Evolutionary conservation across 2,888 invertebrate species (phyloP).

Genomic region (Pristionchus arcanus): DNA sequence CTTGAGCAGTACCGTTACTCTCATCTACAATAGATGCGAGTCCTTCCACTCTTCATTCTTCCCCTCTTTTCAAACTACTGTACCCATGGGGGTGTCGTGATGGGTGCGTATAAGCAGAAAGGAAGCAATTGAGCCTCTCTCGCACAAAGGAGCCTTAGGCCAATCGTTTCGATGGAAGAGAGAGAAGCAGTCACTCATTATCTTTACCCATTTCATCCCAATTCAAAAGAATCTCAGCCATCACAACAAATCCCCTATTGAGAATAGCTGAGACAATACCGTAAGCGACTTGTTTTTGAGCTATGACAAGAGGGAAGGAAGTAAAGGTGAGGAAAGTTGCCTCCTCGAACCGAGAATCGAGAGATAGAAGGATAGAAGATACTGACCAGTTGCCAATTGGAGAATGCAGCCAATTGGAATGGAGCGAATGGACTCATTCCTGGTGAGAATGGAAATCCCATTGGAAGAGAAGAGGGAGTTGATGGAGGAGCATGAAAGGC

Average conservation of each 20-base stretch:
- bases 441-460: conserved; percentile 16
- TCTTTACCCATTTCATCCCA: background rate
- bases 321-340: background rate
- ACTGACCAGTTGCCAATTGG: conserved; percentile 15
- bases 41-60: background rate
- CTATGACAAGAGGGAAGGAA: background rate
- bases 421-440: conserved; percentile 13
- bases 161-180: conserved; percentile 6
- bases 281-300: conserved; percentile 23
- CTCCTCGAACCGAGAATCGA: background rate
- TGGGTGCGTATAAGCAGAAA: conserved; percentile 23
- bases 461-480: conserved; percentile 16
- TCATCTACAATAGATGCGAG: conserved; percentile 12
- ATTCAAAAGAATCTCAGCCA: conserved; percentile 22
- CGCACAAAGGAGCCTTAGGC: conserved; percentile 4
- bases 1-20: conserved; percentile 23
- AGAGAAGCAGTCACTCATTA: conserved; percentile 36
- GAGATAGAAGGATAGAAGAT: background rate
- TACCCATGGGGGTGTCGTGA: conserved; percentile 19
- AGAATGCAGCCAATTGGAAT: background rate
- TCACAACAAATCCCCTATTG: conserved; percentile 28
- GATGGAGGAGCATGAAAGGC: conserved; percentile 29
- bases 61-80: conserved; percentile 24
- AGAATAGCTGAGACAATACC: conserved; percentile 6
- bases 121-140: conserved; percentile 16